Evolutionary conservation across 1,140 invertebrate genomes (phyloP).

Genomic region (Amphibalanus amphitrite): DNA sequence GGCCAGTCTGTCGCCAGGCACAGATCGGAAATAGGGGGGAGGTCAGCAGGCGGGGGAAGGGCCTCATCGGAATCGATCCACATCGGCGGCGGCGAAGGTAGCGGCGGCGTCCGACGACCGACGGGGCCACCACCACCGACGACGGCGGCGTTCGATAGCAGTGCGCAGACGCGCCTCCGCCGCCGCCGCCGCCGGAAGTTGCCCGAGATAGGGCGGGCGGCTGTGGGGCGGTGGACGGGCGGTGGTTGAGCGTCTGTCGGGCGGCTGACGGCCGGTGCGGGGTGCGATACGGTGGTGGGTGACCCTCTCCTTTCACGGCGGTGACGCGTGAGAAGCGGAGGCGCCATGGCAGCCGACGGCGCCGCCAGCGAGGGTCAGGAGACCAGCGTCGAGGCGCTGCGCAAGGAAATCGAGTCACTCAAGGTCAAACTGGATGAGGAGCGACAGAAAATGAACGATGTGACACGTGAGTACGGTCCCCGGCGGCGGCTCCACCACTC

Average conservation of each 20-base stretch:
- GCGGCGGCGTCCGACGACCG: too few relatives aligned
- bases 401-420: constrained; percentile 76
- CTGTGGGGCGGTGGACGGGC: too few relatives aligned
- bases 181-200: not conserved
- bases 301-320: too few relatives aligned
- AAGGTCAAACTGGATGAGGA: constrained; percentile 92
- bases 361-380: constrained; percentile 12
- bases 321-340: not conserved
- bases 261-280: too few relatives aligned
- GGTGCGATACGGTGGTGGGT: too few relatives aligned
- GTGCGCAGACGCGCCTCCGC: not conserved
- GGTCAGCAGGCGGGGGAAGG: too few relatives aligned
- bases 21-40: too few relatives aligned
- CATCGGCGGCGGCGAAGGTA: not conserved
- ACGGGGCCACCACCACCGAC: too few relatives aligned
- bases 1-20: too few relatives aligned
- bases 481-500: too few relatives aligned
- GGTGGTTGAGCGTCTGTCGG: not conserved
- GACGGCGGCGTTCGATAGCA: not conserved
- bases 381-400: constrained; percentile 50
- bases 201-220: not conserved
- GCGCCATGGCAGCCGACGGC: not conserved
- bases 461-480: constrained; percentile 69
- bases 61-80: too few relatives aligned
- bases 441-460: constrained; percentile 91